A percentile compares a stretch with the other conserved stretches of the same genome.
Evolutionary conservation across 2,888 invertebrate genomes (phyloP).

Genomic region (Athripsodes cinereus): DNA sequence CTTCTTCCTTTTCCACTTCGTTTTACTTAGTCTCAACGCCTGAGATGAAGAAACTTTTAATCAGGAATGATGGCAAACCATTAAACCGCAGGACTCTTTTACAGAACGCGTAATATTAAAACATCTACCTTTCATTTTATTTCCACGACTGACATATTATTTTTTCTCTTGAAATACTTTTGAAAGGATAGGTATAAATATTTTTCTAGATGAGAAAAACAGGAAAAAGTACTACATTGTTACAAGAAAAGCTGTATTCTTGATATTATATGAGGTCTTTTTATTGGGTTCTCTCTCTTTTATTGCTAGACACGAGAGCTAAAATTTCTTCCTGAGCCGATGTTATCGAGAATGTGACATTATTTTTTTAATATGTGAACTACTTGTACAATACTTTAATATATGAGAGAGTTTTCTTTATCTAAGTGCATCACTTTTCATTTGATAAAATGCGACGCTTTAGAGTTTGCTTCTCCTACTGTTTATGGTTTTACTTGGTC

Average conservation of each 20-base stretch:
- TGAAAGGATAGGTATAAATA: neutral
- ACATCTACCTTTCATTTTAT: neutral
- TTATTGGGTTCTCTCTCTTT: too few relatives aligned
- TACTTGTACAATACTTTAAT: too few relatives aligned
- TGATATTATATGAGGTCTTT: too few relatives aligned
- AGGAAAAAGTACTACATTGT: neutral
- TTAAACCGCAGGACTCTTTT: conserved; percentile 16
- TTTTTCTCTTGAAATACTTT: neutral
- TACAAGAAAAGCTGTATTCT: neutral
- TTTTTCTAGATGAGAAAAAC: neutral
- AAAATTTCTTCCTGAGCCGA: too few relatives aligned
- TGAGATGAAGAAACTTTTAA: conserved; percentile 21
- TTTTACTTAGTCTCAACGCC: neutral
- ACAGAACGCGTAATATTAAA: conserved; percentile 19
- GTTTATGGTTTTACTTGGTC: too few relatives aligned
- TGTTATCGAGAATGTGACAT: too few relatives aligned
- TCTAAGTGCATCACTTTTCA: too few relatives aligned
- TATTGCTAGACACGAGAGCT: too few relatives aligned
- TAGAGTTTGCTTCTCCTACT: too few relatives aligned
- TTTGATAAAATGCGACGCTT: too few relatives aligned
- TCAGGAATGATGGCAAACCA: conserved; percentile 19
- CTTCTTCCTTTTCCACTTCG: neutral
- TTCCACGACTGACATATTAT: neutral
- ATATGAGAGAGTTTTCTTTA: too few relatives aligned
- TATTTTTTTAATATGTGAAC: too few relatives aligned